Percentiles rank a stretch among this genome's conserved stretches.
phyloP scores from a whole-genome alignment of 2,888 invertebrate genomes.

The Drosophila engyochracea region DNA sequence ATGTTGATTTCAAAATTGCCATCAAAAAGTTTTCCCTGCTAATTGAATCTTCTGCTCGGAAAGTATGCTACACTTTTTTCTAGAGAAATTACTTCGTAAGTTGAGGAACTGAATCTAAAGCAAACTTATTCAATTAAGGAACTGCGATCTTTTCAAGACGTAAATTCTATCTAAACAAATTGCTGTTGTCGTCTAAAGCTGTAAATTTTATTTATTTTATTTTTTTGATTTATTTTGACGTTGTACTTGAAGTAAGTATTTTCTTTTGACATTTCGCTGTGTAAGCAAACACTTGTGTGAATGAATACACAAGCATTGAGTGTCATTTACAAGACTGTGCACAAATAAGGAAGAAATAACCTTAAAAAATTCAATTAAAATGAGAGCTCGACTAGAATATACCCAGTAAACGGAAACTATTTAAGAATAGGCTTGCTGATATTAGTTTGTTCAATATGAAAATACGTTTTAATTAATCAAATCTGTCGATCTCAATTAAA shows the following conservation, averaged over 20 bases:
- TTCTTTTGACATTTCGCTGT: constrained; percentile 1
- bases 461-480: not conserved
- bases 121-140: not conserved
- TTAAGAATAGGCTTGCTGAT: not conserved
- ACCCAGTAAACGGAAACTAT: not conserved
- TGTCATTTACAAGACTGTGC: constrained; percentile 19
- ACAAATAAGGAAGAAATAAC: not conserved
- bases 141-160: not conserved
- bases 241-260: not conserved
- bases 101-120: not conserved
- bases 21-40: not conserved
- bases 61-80: not conserved
- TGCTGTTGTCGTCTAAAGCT: not conserved
- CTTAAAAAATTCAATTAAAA: not conserved
- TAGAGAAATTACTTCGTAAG: not conserved
- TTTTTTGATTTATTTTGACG: not conserved
- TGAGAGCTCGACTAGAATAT: not conserved
- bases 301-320: constrained; percentile 31
- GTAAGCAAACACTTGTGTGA: constrained; percentile 27
- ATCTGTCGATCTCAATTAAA: not conserved
- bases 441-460: not conserved
- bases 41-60: not conserved
- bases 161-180: not conserved
- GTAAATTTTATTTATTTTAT: not conserved
- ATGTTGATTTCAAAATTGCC: not conserved